Evolutionary conservation across 1,140 invertebrate species (phyloP), one percentile per base, ranked within the genome.

Genomic region (Drosophila mojavensis): DNA sequence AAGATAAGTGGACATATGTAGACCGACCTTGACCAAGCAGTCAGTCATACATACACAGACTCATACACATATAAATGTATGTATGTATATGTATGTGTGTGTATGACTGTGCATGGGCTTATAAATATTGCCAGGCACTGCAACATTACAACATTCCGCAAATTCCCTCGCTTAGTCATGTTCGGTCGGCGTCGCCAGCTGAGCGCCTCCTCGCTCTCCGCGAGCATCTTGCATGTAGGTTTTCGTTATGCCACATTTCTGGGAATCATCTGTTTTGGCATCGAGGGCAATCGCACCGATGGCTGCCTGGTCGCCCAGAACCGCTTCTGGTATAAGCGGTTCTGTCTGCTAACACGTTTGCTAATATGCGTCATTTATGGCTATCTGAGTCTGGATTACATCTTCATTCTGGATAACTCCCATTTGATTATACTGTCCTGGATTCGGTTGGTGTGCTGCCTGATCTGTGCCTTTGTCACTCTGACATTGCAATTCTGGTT

Each of bases 291-390:
- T 64, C 69, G 33, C 0, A 26, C 4, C 7, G 39, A 76, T 47
- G 61, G 58, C n/a, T 65, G 56, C 4, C 30, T 67, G n/a, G 68
- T 66, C 20, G 71, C 65, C 5, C 43, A 30, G n/a, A 70, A 74
- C 55, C 62, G 63, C 30, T 63, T 50, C 33, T 56, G 69, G 20
- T 62, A 81, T n/a, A 89, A 81, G 30, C 84, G 78, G 63, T 66
- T 69, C 13, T 78, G 81, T 15, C 26, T 89, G 7, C 36, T 74
- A 4, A 5, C 70, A 0, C 63, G 79, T 0, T 10, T 81, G 1
- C 2, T 67, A 1, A 15, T 68, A 0, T 70, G 50, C 13, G 24
- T 6, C 10, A 9, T 45, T 11, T 53, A 70, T 3, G 41, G 33
- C 33, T 74, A 62, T 4, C 10, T 72, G n/a, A 67, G 58, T 45